These are phyloP conservation scores for Burhinus oedicnemus DNA, from an alignment of 2,113 vertebrate species.

Conservation along the genomic window DNA sequence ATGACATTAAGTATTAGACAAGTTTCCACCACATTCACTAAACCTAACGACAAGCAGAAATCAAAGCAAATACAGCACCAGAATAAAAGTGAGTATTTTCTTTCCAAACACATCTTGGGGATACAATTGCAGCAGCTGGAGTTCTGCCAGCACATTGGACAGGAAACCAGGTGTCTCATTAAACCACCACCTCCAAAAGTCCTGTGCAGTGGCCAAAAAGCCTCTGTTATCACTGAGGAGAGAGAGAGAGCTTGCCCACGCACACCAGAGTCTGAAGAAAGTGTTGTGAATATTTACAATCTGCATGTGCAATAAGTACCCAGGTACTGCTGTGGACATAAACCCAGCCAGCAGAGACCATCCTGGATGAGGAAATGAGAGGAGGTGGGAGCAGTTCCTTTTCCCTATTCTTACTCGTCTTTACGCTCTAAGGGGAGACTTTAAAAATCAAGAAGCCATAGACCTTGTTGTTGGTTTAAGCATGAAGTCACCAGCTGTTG, in stretches of 20 bases:
- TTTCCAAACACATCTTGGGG: background rate
- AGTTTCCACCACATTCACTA: background rate
- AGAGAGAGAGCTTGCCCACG: background rate
- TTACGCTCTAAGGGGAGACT: background rate
- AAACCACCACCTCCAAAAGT: background rate
- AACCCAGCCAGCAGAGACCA: background rate
- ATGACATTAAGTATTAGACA: background rate
- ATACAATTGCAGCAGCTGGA: background rate
- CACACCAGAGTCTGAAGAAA: background rate
- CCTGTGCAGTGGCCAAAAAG: background rate
- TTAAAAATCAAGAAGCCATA: background rate
- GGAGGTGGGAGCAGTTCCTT: background rate
- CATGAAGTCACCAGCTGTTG: background rate
- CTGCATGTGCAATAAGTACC: background rate
- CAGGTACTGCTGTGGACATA: background rate
- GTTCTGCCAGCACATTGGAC: background rate
- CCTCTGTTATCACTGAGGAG: background rate
- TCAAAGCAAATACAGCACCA: background rate
- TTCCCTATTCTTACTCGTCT: background rate
- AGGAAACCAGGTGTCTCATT: background rate
- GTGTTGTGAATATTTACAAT: background rate
- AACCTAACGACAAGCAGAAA: conserved; percentile 2
- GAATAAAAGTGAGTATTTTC: conserved; percentile 1
- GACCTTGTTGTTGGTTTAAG: background rate
- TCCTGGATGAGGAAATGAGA: background rate